Conservation (phyloP, 1,140 invertebrate species). For the Mercenaria mercenaria region DNA sequence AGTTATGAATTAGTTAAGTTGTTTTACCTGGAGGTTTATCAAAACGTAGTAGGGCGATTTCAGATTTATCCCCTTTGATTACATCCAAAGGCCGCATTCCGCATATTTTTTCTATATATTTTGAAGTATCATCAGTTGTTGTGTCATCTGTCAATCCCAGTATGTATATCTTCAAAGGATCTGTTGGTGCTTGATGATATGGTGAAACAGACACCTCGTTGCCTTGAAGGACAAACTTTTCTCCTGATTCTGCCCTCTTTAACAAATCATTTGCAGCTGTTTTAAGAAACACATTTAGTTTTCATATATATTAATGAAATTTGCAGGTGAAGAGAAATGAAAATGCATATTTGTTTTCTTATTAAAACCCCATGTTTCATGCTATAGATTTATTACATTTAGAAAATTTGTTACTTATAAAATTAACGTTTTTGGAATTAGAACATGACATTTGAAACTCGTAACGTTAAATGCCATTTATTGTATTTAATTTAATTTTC, state of each 20-base stretch:
- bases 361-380: too few species aligned
- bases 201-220: not conserved
- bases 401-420: too few species aligned
- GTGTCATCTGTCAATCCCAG: not conserved
- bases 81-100: not conserved
- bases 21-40: not conserved
- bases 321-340: too few species aligned
- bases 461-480: too few species aligned
- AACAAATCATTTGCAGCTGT: not conserved
- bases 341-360: too few species aligned
- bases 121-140: not conserved
- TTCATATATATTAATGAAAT: too few species aligned
- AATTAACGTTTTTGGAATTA: too few species aligned
- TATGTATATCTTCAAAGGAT: not conserved
- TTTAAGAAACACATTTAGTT: too few species aligned
- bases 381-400: too few species aligned
- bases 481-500: too few species aligned
- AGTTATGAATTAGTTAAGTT: too few species aligned
- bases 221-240: not conserved
- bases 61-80: not conserved
- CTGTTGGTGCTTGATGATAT: not conserved
- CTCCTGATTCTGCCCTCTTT: not conserved
- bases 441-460: too few species aligned
- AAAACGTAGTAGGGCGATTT: not conserved
- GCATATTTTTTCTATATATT: not conserved